phyloP scores from a whole-genome alignment of 2,797 vertebrate species.

The Coracias cyanogaster region DNA sequence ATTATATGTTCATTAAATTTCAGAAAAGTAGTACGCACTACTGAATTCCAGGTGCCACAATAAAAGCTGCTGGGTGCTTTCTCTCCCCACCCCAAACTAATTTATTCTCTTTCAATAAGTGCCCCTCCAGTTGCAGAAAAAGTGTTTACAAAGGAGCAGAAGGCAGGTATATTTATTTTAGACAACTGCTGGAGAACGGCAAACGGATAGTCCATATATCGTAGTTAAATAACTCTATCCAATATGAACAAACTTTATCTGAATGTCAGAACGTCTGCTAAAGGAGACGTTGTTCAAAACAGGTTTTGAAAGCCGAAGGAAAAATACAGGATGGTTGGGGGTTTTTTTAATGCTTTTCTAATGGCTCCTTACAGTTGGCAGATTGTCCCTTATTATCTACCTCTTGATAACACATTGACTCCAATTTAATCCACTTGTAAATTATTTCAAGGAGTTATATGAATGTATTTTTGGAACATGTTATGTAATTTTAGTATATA shows the following conservation, averaged over 20 bases:
- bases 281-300: not conserved
- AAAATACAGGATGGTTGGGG: not conserved
- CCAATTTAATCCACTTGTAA: not conserved
- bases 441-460: not conserved
- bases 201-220: not conserved
- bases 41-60: not conserved
- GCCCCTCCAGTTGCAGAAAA: not conserved
- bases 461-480: not conserved
- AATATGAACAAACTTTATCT: not conserved
- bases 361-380: not conserved
- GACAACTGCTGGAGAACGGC: not conserved
- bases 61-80: not conserved
- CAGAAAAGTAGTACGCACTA: conserved; percentile 1
- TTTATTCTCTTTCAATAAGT: conserved; percentile 12
- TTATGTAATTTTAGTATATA: not conserved
- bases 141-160: not conserved
- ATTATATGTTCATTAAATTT: conserved; percentile 54
- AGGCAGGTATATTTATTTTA: not conserved
- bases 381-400: not conserved
- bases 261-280: not conserved
- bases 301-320: not conserved
- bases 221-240: not conserved
- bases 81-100: not conserved
- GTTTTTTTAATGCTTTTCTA: not conserved
- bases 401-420: not conserved